Base-by-base conservation (phyloP, 1,140 invertebrate genomes). In the Diachasmimorpha longicaudata region DNA sequence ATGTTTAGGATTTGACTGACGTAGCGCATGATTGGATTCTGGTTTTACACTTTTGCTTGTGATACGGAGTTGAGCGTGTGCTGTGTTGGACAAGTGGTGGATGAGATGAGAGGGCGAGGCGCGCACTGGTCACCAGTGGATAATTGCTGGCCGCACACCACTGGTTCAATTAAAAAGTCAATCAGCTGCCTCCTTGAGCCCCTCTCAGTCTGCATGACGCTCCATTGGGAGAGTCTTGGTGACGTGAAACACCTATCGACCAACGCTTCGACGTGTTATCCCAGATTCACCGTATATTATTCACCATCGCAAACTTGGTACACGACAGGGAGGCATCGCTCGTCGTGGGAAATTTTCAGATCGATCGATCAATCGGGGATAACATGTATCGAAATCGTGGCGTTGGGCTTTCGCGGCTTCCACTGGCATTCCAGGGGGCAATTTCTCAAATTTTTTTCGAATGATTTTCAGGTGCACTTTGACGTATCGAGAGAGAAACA, bases 141-240 rank as follows among this genome's bases (percentile, higher is more conserved):
- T 81, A 85, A 84, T 85, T 84, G 79, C 75, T 73, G 77, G 77
- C 58, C 58, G 23, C 58, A 55, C n/a, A 16, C n/a, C 48, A 78
- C 77, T 78, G 78, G 82, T 83, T 83, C 81, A 84, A 85, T 85
- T 85, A 85, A 85, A 85, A 85, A 85, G 84, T 85, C 82, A 85
- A 85, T 85, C 85, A 85, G 79, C 82, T 72, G 71, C 36, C 37
- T 25, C 39, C 67, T 31, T 31, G 42, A 31, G n/a, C n/a, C 19
- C 37, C 39, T 42, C 36, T 39, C 39, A 21, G 48, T 16, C 48
- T n/a, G 13, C 16, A 52, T 52, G 48, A 52, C 48, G 48, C 16
- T 19, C 39, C 4, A 42, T 42, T 55, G 19, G n/a, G 19, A 16
- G 19, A 9, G 9, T 10, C 19, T 31, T 31, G n/a, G 48, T 55